phyloP scores from a whole-genome alignment of 2,113 vertebrate genomes.

The Albula goreensis region DNA sequence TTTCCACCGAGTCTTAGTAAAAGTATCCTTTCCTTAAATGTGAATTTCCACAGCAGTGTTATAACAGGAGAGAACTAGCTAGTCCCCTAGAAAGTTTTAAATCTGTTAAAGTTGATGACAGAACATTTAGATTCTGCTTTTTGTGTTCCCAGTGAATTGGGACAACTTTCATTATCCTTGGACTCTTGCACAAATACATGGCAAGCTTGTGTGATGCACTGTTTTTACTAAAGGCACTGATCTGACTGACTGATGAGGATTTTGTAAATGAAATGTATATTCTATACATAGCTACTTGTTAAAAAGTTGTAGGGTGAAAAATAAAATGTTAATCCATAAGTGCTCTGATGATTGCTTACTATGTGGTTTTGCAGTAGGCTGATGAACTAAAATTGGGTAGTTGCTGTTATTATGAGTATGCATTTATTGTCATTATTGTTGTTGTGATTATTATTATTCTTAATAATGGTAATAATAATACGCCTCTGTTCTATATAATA shows the following conservation, averaged over 20 bases:
- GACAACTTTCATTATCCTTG: background rate
- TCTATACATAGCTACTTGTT: background rate
- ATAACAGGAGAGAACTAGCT: background rate
- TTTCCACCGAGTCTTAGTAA: background rate
- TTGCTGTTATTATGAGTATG: background rate
- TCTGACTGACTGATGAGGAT: too few relatives aligned
- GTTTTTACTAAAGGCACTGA: background rate
- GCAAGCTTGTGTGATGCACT: background rate
- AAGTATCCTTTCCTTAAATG: background rate
- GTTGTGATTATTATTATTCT: background rate
- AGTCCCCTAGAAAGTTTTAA: background rate
- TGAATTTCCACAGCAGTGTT: background rate
- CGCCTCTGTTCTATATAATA: background rate
- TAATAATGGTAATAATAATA: background rate
- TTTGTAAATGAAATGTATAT: background rate
- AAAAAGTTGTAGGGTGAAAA: background rate
- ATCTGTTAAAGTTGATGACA: background rate
- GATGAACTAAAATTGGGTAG: background rate
- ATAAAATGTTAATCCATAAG: background rate
- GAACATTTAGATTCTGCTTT: background rate
- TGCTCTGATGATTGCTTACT: background rate
- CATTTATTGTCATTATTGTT: background rate
- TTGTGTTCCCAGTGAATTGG: background rate
- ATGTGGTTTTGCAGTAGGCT: background rate
- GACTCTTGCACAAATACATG: background rate